Percentiles rank a stretch among this genome's conserved stretches.
These are phyloP conservation scores for Drosophila carrolli DNA, from an alignment of 1,140 invertebrate genomes.

Conservation along the genomic window DNA sequence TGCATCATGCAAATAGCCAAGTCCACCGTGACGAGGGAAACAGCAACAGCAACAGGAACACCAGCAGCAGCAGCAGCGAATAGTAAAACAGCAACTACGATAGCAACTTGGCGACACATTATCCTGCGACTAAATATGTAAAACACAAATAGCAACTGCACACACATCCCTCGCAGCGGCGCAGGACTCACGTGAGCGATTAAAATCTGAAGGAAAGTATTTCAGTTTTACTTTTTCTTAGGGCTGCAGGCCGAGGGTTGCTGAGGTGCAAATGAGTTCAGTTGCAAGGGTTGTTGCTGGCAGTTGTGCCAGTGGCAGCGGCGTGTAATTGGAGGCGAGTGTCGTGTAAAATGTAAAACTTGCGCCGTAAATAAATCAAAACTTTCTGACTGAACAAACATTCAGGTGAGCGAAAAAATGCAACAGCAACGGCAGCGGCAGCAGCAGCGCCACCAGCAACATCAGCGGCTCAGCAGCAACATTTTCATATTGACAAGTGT, in stretches of 20 bases:
- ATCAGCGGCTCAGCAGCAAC: conserved; percentile 38
- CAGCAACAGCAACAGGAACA: conserved; percentile 11
- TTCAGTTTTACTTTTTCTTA: conserved; percentile 58
- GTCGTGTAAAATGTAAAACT: conserved; percentile 84
- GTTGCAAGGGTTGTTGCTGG: conserved; percentile 58
- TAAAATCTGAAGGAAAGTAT: conserved; percentile 81
- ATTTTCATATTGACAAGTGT: conserved; percentile 79
- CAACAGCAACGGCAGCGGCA: conserved; percentile 56
- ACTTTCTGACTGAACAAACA: conserved; percentile 84
- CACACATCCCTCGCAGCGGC: conserved; percentile 1
- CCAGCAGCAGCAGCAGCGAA: background rate
- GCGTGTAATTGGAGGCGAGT: conserved; percentile 82
- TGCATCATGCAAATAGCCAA: conserved; percentile 61
- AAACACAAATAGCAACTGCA: conserved; percentile 34
- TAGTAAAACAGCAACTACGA: conserved; percentile 30
- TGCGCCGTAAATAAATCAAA: conserved; percentile 83
- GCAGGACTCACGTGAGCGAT: conserved; percentile 79
- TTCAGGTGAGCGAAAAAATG: conserved; percentile 83
- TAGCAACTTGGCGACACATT: conserved; percentile 72
- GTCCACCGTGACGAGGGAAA: conserved; percentile 43
- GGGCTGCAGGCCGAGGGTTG: conserved; percentile 34
- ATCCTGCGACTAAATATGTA: conserved; percentile 67
- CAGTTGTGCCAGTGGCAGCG: conserved; percentile 37
- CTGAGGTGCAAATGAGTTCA: conserved; percentile 78
- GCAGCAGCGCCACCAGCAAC: conserved; percentile 26